Base-by-base conservation (phyloP, 2,888 invertebrate species). In the Lucinisca nassula region DNA sequence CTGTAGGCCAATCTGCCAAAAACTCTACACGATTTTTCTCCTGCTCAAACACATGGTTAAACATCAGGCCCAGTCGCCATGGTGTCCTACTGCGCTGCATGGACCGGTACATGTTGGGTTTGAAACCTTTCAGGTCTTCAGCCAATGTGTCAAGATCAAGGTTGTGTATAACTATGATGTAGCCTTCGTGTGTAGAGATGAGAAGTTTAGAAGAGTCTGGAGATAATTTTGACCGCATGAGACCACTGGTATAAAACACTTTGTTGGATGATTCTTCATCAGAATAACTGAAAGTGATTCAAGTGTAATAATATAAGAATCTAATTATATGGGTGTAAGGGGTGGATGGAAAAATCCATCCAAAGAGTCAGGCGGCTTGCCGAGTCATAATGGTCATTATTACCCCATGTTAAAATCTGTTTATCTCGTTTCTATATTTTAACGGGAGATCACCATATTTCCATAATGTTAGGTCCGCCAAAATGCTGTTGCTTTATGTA, bases 181-280 rank as follows among this genome's bases (percentile, higher is more conserved):
- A 98, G 10, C 99, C 99, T 38, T 98, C 98, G 0, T 98, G 98
- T 0, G 99, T 99, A 91, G 98, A 98, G 96, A 99, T 98, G 30
- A 99, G 97, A 97, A 99, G 97, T 97, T 99, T 98, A 67, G 97
- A 97, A 0, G 98, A 98, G 94, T 98, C 98, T 0, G 98, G 98
- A 4, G 98, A 98, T 91, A 99, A 97, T 84, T 98, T 97, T 93
- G 98, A 98, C 79, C 99, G 97, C 98, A 98, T 98, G 92, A 98
- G 96, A 17, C 98, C 97, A 85, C 98, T 98, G 83, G 98, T 98
- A 95, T 98, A 98, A 96, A 99, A 98, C 6, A 95, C 93, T 40
- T 90, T 90, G 55, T 93, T 92, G 35, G 91, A 92, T 37, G 85
- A 83, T 24, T 91, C 87, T 67, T 91, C 92, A 30, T 92, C 91